phyloP scores from a whole-genome alignment of 2,888 invertebrate genomes.

The Ctenicera cuprea region DNA sequence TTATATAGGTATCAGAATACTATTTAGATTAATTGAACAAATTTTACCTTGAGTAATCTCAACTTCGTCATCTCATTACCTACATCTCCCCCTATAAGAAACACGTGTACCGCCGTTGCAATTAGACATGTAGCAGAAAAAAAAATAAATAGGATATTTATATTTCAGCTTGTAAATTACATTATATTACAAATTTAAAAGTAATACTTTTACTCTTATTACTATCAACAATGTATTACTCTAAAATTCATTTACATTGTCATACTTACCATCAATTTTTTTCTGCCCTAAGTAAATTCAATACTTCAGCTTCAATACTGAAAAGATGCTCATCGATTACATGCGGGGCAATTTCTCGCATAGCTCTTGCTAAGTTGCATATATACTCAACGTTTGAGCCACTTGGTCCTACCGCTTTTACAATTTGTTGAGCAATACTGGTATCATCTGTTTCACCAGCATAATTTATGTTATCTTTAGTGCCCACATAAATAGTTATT shows the following conservation, averaged over 20 bases:
- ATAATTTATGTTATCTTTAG: conserved; percentile 82
- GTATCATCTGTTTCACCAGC: conserved; percentile 85
- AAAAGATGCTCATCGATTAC: conserved; percentile 86
- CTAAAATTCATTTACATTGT: conserved; percentile 5
- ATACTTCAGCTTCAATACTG: conserved; percentile 80
- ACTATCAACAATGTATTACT: background rate
- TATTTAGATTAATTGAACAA: too few species aligned
- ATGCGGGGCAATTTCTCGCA: conserved; percentile 84
- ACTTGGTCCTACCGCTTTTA: conserved; percentile 85
- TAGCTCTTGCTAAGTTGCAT: conserved; percentile 86
- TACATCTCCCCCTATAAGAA: too few species aligned
- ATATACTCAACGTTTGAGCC: conserved; percentile 95
- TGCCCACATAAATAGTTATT: conserved; percentile 88
- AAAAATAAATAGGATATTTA: too few species aligned
- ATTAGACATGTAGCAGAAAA: too few species aligned
- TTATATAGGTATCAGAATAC: too few species aligned
- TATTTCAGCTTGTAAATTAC: too few species aligned
- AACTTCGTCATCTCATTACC: too few species aligned
- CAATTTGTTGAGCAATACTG: conserved; percentile 88
- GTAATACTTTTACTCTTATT: background rate
- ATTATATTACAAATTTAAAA: too few species aligned
- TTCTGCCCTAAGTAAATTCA: conserved; percentile 59
- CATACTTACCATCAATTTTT: background rate
- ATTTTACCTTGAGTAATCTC: too few species aligned
- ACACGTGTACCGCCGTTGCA: too few species aligned